These are phyloP conservation scores for Centruroides sculpturatus DNA, from an alignment of 1,140 invertebrate species.

Conservation along the genomic window DNA sequence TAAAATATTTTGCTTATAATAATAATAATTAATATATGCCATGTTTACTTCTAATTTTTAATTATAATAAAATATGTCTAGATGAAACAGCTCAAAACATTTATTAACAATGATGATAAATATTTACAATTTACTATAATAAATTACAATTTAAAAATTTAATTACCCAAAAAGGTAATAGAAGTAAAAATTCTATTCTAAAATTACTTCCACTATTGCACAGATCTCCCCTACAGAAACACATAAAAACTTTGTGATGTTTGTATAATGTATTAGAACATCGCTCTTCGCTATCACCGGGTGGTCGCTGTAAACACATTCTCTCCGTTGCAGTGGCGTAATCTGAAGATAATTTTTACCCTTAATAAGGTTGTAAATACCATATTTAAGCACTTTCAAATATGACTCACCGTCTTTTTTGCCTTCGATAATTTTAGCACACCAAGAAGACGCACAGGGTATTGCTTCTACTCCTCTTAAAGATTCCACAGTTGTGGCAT, in stretches of 20 bases:
- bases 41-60: too few relatives aligned
- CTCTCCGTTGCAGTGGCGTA: conserved; percentile 73
- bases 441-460: conserved; percentile 84
- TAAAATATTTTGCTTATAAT: too few relatives aligned
- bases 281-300: conserved; percentile 69
- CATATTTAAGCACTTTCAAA: too few relatives aligned
- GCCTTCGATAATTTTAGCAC: conserved; percentile 76
- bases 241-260: conserved; percentile 71
- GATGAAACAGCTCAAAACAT: too few relatives aligned
- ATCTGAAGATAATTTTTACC: conserved; percentile 37
- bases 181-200: too few relatives aligned
- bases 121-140: too few relatives aligned
- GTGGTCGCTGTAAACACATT: conserved; percentile 67
- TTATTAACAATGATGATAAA: too few relatives aligned
- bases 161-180: too few relatives aligned
- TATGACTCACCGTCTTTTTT: conserved; percentile 39
- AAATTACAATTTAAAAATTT: too few relatives aligned
- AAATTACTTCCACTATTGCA: conserved; percentile 41
- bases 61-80: too few relatives aligned
- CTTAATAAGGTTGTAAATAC: too few relatives aligned
- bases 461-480: conserved; percentile 47
- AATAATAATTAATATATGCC: too few relatives aligned
- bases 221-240: conserved; percentile 75
- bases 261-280: conserved; percentile 62
- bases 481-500: conserved; percentile 33